Base-by-base conservation (phyloP, 64 coral and sea anemone genomes). In the Catalaphyllia jardinei region DNA sequence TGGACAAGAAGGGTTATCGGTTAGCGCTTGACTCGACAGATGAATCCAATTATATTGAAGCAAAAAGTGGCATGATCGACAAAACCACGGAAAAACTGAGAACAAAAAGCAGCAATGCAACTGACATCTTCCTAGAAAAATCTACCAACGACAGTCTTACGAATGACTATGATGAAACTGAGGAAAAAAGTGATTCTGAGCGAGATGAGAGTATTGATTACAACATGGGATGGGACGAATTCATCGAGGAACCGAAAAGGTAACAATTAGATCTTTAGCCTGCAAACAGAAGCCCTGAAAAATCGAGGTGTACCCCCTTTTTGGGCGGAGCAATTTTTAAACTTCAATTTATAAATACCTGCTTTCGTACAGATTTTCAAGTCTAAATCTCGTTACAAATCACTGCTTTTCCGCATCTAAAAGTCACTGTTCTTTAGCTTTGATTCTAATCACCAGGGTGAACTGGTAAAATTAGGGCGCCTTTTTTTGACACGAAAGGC, bases 171-270 rank as follows among this genome's bases (percentile, higher is more conserved):
- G 94, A 96, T 18, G 91, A 89, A 38, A 63, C n/a, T 2, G 86
- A 93, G 30, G 91, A 63, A 16, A 92, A 89, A 18, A 89, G 89
- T 19, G 94, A 96, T 42, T 81, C 91, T 10, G 94, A 96, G 59
- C 52, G 94, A 19, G 94, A 96, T 63, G 94, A 96, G 51, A 96
- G 87, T 19, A 96, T 96, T 15, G 94, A 96, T 54, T 96, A 96
- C 76, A 96, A 96, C 39, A 73, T 89, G 72, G 62, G 38, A 15
- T 84, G 79, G 89, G 79, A 89, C 8, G 42, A 86, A 33, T 77
- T 86, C 50, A 62, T 22, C 2, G 62, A 73, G 14, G 49, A 29
- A 19, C 71, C 62, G 0, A 79, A 77, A 75, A 89, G 90, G 94
- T 92, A 76, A 62, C 42, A 46, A 46, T 46, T 46, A 0, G 39